phyloP scores from a whole-genome alignment of 2,113 vertebrate species.

The Mandrillus leucophaeus region DNA sequence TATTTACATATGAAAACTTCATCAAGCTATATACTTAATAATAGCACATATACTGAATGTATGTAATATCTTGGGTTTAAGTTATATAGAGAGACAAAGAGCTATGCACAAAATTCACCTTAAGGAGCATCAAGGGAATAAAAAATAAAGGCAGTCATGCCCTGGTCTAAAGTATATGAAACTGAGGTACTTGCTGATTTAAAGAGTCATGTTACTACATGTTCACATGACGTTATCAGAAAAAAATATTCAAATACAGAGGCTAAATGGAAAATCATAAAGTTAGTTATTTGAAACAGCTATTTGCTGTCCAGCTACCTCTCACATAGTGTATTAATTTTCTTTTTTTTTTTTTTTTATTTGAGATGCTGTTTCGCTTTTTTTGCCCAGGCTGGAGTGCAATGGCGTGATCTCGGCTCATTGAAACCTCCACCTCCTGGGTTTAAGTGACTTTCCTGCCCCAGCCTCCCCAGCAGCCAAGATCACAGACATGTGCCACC shows the following conservation, averaged over 20 bases:
- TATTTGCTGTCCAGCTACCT: background rate
- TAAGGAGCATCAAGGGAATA: background rate
- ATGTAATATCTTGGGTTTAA: background rate
- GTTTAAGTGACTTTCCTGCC: too few species aligned
- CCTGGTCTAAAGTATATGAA: background rate
- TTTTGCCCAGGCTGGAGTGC: too few species aligned
- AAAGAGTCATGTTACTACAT: background rate
- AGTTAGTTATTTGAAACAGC: background rate
- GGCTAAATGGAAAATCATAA: background rate
- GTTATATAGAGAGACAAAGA: background rate
- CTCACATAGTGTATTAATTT: background rate
- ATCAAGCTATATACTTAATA: background rate
- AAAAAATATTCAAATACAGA: background rate
- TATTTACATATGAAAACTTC: background rate
- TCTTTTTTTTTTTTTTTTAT: too few species aligned
- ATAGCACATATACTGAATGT: background rate
- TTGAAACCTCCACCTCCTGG: too few species aligned
- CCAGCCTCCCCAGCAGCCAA: too few species aligned
- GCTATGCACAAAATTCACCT: background rate
- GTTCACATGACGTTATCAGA: background rate
- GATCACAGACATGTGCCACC: too few species aligned
- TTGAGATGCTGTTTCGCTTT: too few species aligned
- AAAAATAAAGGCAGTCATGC: background rate
- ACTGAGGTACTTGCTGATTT: background rate
- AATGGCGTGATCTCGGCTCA: too few species aligned